Evolutionary conservation across 2,113 vertebrate species (phyloP).

Genomic region (Suricata suricatta): DNA sequence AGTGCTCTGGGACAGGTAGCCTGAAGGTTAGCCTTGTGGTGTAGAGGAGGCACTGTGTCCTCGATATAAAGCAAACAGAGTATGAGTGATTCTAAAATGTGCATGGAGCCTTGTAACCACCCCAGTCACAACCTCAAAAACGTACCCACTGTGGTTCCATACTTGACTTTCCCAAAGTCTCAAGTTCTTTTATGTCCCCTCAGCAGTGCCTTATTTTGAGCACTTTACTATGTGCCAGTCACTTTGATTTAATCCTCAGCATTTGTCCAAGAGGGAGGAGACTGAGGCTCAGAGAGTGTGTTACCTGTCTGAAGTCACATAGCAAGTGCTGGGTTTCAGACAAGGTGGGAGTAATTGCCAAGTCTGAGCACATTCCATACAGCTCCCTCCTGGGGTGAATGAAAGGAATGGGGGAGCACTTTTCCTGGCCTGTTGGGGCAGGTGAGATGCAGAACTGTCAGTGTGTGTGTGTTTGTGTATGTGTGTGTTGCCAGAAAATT

Average conservation of each 20-base stretch:
- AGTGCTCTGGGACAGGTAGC: background rate
- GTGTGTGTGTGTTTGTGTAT: background rate
- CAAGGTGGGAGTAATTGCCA: background rate
- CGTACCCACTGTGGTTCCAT: background rate
- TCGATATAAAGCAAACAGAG: background rate
- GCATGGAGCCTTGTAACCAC: background rate
- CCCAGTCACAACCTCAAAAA: background rate
- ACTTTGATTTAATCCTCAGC: background rate
- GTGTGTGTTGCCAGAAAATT: conserved; percentile 51
- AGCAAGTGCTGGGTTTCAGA: background rate
- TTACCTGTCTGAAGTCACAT: background rate
- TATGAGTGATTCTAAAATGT: background rate
- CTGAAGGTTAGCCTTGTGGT: background rate
- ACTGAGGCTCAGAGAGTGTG: background rate
- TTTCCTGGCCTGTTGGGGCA: conserved; percentile 7
- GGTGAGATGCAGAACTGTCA: background rate
- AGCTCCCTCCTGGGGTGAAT: background rate
- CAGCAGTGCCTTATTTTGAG: background rate
- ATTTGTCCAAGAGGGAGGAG: background rate
- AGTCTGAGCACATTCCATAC: background rate
- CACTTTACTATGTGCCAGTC: background rate
- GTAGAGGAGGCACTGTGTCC: background rate
- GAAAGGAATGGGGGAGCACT: background rate
- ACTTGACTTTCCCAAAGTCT: background rate
- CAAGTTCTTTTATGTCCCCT: background rate